Conservation (phyloP, 2,888 invertebrate genomes). For the Diogma glabrata region DNA sequence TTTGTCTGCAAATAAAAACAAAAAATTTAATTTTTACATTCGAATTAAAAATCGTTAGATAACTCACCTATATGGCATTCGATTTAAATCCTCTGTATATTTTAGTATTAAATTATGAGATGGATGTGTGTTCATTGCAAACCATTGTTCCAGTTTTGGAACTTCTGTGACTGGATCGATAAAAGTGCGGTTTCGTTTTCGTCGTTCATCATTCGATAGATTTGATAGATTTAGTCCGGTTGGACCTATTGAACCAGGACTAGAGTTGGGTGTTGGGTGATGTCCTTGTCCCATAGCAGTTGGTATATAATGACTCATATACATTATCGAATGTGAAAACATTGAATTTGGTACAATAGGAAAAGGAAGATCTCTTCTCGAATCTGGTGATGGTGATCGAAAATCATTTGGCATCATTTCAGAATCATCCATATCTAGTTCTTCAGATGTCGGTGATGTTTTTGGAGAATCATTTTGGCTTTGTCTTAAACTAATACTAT, state of each 20-base stretch:
- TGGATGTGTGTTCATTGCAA: slow-evolving; percentile 95
- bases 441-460: slow-evolving; percentile 27
- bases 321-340: slow-evolving; percentile 84
- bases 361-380: slow-evolving; percentile 54
- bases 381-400: slow-evolving; percentile 34
- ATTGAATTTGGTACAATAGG: slow-evolving; percentile 78
- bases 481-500: slow-evolving; percentile 17
- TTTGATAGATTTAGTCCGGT: slow-evolving; percentile 50
- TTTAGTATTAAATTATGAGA: slow-evolving; percentile 95
- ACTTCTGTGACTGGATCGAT: slow-evolving; percentile 99
- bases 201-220: slow-evolving; percentile 68
- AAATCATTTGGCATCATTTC: slow-evolving; percentile 32
- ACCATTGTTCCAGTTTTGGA: slow-evolving; percentile 89
- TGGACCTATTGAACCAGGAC: slow-evolving; percentile 39
- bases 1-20: slow-evolving; percentile 65
- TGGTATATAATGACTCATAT: slow-evolving; percentile 81
- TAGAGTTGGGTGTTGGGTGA: slow-evolving; percentile 17
- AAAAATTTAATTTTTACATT: neutral
- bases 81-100: slow-evolving; percentile 94
- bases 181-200: slow-evolving; percentile 94
- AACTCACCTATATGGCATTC: slow-evolving; percentile 69
- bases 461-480: slow-evolving; percentile 16
- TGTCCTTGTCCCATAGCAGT: slow-evolving; percentile 42
- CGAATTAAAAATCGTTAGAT: neutral
- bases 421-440: slow-evolving; percentile 34